These are phyloP conservation scores for Muricea muricata DNA, from an alignment of 92 coral and sea anemone genomes.

Conservation along the genomic window DNA sequence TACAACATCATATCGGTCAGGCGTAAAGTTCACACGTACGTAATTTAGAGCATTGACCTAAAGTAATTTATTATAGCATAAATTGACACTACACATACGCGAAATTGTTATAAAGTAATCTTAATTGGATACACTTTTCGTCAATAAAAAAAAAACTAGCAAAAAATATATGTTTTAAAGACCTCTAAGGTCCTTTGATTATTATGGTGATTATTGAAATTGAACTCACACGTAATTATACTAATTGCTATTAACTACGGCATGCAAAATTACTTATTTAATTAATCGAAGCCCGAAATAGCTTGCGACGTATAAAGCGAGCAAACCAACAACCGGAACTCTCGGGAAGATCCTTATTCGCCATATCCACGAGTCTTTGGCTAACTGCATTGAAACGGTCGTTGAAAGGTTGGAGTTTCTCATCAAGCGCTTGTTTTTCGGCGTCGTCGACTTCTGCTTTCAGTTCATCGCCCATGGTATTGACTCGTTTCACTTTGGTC, in stretches of 20 bases:
- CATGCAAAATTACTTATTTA: not conserved
- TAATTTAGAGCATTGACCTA: not conserved
- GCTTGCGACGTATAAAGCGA: slow-evolving; percentile 62
- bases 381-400: slow-evolving; percentile 78
- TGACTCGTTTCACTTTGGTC: slow-evolving; percentile 65
- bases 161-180: not conserved
- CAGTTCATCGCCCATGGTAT: slow-evolving; percentile 67
- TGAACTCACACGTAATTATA: not conserved
- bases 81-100: not conserved
- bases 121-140: not conserved
- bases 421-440: slow-evolving; percentile 69
- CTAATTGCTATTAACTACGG: not conserved
- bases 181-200: too few species aligned
- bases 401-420: slow-evolving; percentile 67
- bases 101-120: not conserved
- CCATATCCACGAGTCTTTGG: slow-evolving; percentile 64
- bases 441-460: slow-evolving; percentile 63
- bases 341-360: slow-evolving; percentile 60
- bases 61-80: too few species aligned
- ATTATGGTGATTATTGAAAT: too few species aligned
- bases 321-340: slow-evolving; percentile 81
- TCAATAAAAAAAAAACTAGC: too few species aligned
- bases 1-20: not conserved
- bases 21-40: not conserved
- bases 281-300: slow-evolving; percentile 42